Base-by-base conservation (phyloP, 2,797 vertebrate genomes). In the Lacerta bilineata region DNA sequence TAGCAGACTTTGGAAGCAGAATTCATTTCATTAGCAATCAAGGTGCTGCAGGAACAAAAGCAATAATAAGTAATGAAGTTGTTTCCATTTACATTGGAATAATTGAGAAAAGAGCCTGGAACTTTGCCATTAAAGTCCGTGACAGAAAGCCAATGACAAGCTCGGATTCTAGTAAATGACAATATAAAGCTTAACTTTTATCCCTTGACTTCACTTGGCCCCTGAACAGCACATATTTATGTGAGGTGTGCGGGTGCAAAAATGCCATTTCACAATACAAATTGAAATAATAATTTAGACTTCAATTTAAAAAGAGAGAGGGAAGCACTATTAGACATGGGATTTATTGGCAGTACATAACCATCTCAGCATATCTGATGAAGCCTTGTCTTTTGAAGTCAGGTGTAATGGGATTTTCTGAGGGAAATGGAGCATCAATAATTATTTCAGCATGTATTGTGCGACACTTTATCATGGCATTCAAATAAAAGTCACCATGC, bases 341-440 rank as follows among this genome's bases (percentile, higher is more conserved):
- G 59, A 43, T 92, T 92, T 93, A 82, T 85, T 83, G 87, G 13
- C 33, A 85, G 87, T 50, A 68, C 3, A 15, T 41, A 85, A 84
- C 79, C 88, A 87, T 86, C 61, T 39, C 85, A 33, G 71, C 39
- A 72, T 90, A 71, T 8, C 17, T 87, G 55, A 33, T 79, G 80
- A 92, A 90, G 50, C 4, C 2, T 87, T 72, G 1, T 87, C 87
- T 92, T 92, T 93, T 94, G 84, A 93, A 93, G 79, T 85, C n/a
- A 72, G 81, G 0, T 77, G 25, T 85, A 43, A 87, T 90, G 86
- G 86, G 82, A 87, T 90, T 64, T 91, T 94, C 71, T 90, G 84
- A 86, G 84, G 46, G 90, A 94, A 94, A 81, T 6, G 89, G 85
- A 84, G 10, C 85, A 85, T 75, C 88, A 72, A 78, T 80, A 85